Conservation (phyloP, 2,888 invertebrate genomes). For the Philaethria dido region DNA sequence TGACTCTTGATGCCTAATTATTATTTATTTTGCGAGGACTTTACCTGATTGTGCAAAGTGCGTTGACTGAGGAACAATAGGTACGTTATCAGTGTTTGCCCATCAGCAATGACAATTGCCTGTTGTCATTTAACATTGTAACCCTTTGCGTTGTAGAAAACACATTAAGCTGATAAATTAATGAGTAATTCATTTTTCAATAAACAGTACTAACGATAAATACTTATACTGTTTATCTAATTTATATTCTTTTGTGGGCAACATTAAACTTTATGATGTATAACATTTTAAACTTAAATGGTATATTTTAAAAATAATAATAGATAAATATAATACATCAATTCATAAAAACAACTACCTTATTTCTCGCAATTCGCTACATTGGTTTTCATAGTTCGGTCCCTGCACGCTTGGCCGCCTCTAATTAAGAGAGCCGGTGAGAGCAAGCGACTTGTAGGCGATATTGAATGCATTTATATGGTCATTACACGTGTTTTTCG, state of each 20-base stretch:
- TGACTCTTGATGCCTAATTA: slow-evolving; percentile 30
- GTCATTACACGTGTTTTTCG: slow-evolving; percentile 66
- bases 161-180: slow-evolving; percentile 16
- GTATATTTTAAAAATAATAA: background rate
- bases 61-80: slow-evolving; percentile 63
- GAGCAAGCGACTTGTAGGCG: slow-evolving; percentile 59
- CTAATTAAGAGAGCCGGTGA: slow-evolving; percentile 60
- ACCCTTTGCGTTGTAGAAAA: slow-evolving; percentile 27
- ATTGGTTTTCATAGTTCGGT: slow-evolving; percentile 47
- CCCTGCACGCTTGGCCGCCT: slow-evolving; percentile 55
- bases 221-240: background rate
- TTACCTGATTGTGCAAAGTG: slow-evolving; percentile 50
- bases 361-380: slow-evolving; percentile 33
- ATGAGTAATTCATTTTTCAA: slow-evolving; percentile 14
- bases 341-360: slow-evolving; percentile 30
- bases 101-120: slow-evolving; percentile 50
- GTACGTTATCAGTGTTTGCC: slow-evolving; percentile 53
- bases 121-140: slow-evolving; percentile 45
- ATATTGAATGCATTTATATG: slow-evolving; percentile 68
- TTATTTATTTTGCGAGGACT: slow-evolving; percentile 37
- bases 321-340: background rate
- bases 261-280: background rate
- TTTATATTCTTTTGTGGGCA: background rate
- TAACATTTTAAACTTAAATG: background rate
- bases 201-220: slow-evolving; percentile 6